Evolutionary conservation across 2,888 invertebrate genomes (phyloP).

Genomic region (Sepiola atlantica): DNA sequence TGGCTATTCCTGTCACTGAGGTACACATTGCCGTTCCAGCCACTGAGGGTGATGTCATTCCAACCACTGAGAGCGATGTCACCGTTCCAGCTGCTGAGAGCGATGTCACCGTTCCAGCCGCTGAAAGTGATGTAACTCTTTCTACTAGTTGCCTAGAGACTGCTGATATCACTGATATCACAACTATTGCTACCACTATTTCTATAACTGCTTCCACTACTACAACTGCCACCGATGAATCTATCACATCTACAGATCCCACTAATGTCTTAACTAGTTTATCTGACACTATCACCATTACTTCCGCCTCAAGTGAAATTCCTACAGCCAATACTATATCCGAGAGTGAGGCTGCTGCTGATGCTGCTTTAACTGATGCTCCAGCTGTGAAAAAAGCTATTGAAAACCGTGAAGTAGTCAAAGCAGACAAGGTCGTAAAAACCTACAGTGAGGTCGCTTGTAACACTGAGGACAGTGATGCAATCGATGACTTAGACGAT

Average conservation of each 20-base stretch:
- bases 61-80: too few relatives aligned
- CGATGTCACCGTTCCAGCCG: background rate
- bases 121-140: background rate
- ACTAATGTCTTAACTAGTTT: background rate
- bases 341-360: background rate
- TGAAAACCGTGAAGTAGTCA: background rate
- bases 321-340: background rate
- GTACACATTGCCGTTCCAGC: too few relatives aligned
- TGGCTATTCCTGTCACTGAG: too few relatives aligned
- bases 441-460: slow-evolving; percentile 41
- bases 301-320: background rate
- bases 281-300: background rate
- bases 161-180: background rate
- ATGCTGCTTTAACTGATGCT: background rate
- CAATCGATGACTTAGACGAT: slow-evolving; percentile 37
- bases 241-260: too few relatives aligned
- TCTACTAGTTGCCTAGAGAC: background rate
- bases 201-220: background rate
- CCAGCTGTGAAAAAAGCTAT: background rate
- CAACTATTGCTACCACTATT: too few relatives aligned
- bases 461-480: slow-evolving; percentile 34
- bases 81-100: background rate
- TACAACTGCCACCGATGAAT: background rate
- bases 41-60: too few relatives aligned
- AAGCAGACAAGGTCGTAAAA: background rate